Conservation (phyloP, 1,140 invertebrate genomes). For the Microplitis demolitor region DNA sequence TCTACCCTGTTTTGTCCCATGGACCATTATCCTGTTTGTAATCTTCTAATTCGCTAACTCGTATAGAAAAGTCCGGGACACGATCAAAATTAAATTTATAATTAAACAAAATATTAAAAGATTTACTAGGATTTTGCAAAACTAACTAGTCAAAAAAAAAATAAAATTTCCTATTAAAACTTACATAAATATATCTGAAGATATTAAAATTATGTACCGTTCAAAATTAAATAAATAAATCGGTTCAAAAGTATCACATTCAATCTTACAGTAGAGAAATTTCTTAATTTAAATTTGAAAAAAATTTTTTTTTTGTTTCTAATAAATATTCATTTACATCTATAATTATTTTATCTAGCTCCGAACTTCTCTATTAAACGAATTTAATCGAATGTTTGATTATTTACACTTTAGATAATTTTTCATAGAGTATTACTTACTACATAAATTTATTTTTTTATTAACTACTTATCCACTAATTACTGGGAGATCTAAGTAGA, state of each 20-base stretch:
- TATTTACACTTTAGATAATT: not conserved
- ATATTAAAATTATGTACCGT: constrained; percentile 10
- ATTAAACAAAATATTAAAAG: constrained; percentile 5
- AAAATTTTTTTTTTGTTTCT: not conserved
- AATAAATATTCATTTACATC: constrained; percentile 2
- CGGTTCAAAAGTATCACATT: not conserved
- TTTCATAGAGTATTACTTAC: no score
- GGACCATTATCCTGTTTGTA: constrained; percentile 29
- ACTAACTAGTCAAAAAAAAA: not conserved
- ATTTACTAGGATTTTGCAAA: not conserved
- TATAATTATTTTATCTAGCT: not conserved
- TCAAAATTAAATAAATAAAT: constrained; percentile 7
- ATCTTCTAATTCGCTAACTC: not conserved
- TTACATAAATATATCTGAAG: no score
- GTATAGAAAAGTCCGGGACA: no score
- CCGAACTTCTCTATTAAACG: not conserved
- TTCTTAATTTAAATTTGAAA: not conserved
- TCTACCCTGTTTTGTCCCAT: constrained; percentile 47
- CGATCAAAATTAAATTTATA: not conserved
- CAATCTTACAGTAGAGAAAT: no score
- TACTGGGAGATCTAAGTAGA: not conserved
- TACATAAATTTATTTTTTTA: not conserved
- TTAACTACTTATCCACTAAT: not conserved
- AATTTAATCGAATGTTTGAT: not conserved
- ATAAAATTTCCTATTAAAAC: no score